Base-by-base conservation (phyloP, 64 coral and sea anemone species). In the Montipora capricornis region DNA sequence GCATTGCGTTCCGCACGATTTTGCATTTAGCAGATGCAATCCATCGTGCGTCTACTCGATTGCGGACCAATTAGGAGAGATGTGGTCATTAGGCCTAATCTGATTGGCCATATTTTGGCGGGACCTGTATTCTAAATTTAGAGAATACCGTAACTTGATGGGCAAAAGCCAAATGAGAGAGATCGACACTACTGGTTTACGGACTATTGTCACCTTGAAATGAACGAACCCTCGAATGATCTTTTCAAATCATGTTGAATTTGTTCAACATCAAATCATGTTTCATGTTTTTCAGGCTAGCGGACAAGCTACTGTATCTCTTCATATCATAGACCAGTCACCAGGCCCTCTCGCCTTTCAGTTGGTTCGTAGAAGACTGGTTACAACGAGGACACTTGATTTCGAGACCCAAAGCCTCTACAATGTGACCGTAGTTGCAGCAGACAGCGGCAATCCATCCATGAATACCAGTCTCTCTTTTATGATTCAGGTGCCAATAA, bases 401-500 rank as follows among this genome's bases (percentile, higher is more conserved):
- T 93, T 87, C 79, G 91, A 93, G 75, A 45, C 7, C 16, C 75
- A 69, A 48, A 71, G 74, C 26, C 44, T 58, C 7, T 93, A 80
- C 74, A 82, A 52, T 15, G 47, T 93, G 58, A 87, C 73, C 29
- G 19, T 93, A 0, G 55, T 87, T 49, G 91, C 91, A 68, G 66
- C 48, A 24, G 91, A 93, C 83, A 93, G 91, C 91, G 91, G 91
- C 79, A 79, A 19, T n/a, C 91, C 91, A 59, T 58, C 91, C 5
- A 75, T 92, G 47, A 66, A 14, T 47, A 84, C 80, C 5, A 84
- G 4, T 73, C 70, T 75, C 13, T 61, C 90, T 14, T 84, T 92
- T 11, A 60, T 24, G 8, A 74, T 92, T 19, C 37, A 84, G 20
- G 90, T 92, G 62, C 73, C 49, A 24, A 81, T 6, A 29, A 45